Evolutionary conservation across 1,140 invertebrate species (phyloP), one percentile per base, ranked within the genome.

Genomic region (Parapsyche elsis): DNA sequence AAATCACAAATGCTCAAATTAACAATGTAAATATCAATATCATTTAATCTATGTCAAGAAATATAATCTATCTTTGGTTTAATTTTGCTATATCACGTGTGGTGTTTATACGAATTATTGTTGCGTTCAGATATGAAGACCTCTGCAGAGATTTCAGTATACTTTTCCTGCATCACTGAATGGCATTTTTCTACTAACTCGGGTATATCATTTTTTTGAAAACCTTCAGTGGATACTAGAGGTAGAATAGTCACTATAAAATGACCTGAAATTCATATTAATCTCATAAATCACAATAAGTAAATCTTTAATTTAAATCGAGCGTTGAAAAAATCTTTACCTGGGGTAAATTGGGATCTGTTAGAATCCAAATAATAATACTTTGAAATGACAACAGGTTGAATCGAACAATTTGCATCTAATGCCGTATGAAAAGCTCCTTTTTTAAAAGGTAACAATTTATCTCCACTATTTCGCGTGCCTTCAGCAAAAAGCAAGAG

Each of bases 351-450:
- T 81, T 90, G 92, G 84, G 93, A 92, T 59, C 91, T 90, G 83
- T 92, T 91, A 67, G 91, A 89, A 84, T 94, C 94, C 79, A 97
- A 90, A 85, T 97, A 97, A 67, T 92, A 92, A 86, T 97, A 98
- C 85, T 93, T 93, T 0, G 95, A 96, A n/a, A 97, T 93, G 26
- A 97, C 94, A 0, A 98, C 91, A 0, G 97, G 97, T 84, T 97
- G 93, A 81, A 98, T 93, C 12, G 96, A 95, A 64, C 94, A 92
- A 86, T 95, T 92, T 10, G 94, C 93, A 79, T 93, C 91, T 61
- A 98, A 89, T 0, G 97, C 97, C 80, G 98, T 92, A 87, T 98
- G 95, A 88, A 98, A 99, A 0, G 95, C 96, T 0, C 97, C 97
- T 88, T 98, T 98, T 86, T 98, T 98, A 85, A 96, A 95, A 0